Percentiles rank a stretch among this genome's conserved stretches.
These are phyloP conservation scores for Microtus richardsoni DNA, from an alignment of 2,113 vertebrate species.

Conservation along the genomic window DNA sequence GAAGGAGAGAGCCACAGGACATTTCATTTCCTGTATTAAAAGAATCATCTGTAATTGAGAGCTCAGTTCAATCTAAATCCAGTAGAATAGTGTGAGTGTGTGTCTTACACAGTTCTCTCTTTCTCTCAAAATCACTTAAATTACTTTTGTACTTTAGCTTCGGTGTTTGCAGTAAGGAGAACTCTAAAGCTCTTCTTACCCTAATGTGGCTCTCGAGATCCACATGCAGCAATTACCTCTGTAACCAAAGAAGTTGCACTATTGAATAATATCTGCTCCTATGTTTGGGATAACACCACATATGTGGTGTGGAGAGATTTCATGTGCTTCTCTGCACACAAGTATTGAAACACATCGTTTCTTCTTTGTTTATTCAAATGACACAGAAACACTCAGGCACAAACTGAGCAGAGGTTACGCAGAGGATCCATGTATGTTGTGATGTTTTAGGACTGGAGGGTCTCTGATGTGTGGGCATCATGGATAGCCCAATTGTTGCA, in stretches of 20 bases:
- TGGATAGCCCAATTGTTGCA: background rate
- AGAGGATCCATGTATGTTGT: background rate
- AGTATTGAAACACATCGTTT: background rate
- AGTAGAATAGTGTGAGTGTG: background rate
- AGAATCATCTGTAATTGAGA: background rate
- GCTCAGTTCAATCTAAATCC: background rate
- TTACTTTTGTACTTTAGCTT: background rate
- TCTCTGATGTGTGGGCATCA: background rate
- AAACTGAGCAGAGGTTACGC: background rate
- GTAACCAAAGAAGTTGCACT: background rate
- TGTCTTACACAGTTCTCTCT: background rate
- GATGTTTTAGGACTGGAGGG: background rate
- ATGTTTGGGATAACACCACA: background rate
- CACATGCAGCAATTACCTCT: background rate
- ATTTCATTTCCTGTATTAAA: background rate
- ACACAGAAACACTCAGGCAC: background rate
- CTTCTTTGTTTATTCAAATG: background rate
- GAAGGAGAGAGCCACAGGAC: background rate
- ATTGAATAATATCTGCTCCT: background rate
- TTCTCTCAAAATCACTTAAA: background rate
- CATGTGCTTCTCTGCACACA: background rate
- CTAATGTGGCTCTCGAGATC: background rate
- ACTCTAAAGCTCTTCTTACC: background rate
- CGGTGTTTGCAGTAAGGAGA: background rate
- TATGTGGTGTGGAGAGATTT: background rate